Conservation (phyloP, 2,888 invertebrate species). For the Brachyptera putata region DNA sequence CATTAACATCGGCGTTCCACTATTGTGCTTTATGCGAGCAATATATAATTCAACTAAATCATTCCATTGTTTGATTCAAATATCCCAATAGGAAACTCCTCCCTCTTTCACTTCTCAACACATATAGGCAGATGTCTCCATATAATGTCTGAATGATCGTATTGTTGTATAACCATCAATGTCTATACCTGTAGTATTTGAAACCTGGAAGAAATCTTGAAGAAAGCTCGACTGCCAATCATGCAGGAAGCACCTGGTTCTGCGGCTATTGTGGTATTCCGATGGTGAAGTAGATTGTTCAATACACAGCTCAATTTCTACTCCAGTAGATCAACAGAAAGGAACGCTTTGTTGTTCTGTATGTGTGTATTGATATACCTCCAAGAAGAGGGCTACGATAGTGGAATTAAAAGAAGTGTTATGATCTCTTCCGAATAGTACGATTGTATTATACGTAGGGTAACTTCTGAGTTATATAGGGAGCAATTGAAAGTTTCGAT, state of each 20-base stretch:
- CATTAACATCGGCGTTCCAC: no score
- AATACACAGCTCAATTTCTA: slow-evolving; percentile 9
- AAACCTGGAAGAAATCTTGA: background rate
- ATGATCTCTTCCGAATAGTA: slow-evolving; percentile 5
- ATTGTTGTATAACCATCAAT: background rate
- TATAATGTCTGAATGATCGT: slow-evolving; percentile 1
- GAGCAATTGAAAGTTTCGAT: no score
- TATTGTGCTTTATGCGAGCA: no score
- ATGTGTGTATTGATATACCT: slow-evolving; percentile 1
- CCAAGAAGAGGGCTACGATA: slow-evolving; percentile 1
- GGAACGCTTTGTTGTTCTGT: slow-evolving; percentile 7
- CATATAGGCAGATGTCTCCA: slow-evolving; percentile 18
- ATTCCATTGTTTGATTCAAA: slow-evolving; percentile 9
- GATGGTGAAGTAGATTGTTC: slow-evolving; percentile 19
- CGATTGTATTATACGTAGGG: no score
- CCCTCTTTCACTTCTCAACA: slow-evolving; percentile 1
- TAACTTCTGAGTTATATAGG: no score
- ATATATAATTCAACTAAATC: slow-evolving; percentile 14
- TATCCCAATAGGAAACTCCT: background rate
- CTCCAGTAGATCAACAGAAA: slow-evolving; percentile 2
- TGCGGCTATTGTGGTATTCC: slow-evolving; percentile 6
- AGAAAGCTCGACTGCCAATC: slow-evolving; percentile 12
- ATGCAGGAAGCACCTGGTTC: slow-evolving; percentile 7
- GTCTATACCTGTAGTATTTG: slow-evolving; percentile 10
- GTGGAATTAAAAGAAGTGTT: slow-evolving; percentile 16